These are phyloP conservation scores for Tiphia femorata DNA, from an alignment of 2,888 invertebrate genomes.

Conservation along the genomic window DNA sequence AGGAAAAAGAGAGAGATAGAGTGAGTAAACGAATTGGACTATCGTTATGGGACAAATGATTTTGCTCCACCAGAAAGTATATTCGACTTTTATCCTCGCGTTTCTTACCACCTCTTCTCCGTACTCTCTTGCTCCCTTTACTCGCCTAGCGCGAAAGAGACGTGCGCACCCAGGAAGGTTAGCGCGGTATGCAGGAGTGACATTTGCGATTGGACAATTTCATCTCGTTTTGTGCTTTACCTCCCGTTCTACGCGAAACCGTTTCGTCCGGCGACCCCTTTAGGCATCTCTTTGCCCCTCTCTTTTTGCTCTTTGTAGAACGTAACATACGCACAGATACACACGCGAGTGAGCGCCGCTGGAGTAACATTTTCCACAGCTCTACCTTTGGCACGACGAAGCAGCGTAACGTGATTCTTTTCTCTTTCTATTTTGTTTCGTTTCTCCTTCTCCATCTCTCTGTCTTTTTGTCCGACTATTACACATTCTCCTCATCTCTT, in stretches of 20 bases:
- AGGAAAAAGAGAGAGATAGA: not conserved
- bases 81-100: no score
- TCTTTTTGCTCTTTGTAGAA: no score
- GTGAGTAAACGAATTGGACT: not conserved
- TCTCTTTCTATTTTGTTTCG: not conserved
- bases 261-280: no score
- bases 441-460: not conserved
- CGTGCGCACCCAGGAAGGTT: not conserved
- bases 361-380: constrained; percentile 13
- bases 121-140: no score
- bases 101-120: no score
- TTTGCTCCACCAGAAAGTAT: no score
- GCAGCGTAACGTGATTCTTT: constrained; percentile 21
- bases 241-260: constrained; percentile 13
- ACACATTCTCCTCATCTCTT: no score
- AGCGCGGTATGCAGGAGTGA: constrained; percentile 3
- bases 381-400: constrained; percentile 6
- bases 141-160: no score
- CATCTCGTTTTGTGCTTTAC: constrained; percentile 21
- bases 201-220: constrained; percentile 19
- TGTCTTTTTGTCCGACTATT: no score
- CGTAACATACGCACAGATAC: no score
- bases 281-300: constrained; percentile 1
- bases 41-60: no score
- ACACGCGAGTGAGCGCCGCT: constrained; percentile 1